These are phyloP conservation scores for Drosophila tropicalis DNA, from an alignment of 1,140 invertebrate genomes.

Conservation along the genomic window DNA sequence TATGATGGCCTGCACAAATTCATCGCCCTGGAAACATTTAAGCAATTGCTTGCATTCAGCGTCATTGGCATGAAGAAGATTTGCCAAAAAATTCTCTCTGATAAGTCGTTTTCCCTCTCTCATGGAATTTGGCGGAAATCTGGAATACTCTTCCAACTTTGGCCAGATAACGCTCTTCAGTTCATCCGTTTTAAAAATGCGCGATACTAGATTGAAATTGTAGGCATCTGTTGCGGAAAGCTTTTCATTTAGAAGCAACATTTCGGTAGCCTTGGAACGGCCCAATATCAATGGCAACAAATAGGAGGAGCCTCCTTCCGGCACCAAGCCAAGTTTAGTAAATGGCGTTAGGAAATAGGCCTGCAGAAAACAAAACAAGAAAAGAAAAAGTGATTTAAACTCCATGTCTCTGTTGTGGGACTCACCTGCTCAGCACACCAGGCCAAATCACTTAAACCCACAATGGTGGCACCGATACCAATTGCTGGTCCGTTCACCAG, in stretches of 20 bases:
- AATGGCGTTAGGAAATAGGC: conserved; percentile 96
- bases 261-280: conserved; percentile 89
- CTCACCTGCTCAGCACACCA: conserved; percentile 90
- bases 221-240: conserved; percentile 91
- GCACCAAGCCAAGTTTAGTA: conserved; percentile 89
- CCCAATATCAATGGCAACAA: conserved; percentile 94
- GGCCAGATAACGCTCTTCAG: conserved; percentile 66
- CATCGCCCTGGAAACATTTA: conserved; percentile 41
- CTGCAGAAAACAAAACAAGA: conserved; percentile 79
- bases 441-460: conserved; percentile 94
- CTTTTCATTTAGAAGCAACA: conserved; percentile 92
- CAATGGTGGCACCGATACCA: conserved; percentile 93
- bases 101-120: conserved; percentile 60
- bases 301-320: conserved; percentile 94
- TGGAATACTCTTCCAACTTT: conserved; percentile 55
- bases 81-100: conserved; percentile 37
- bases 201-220: conserved; percentile 86
- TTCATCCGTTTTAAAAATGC: conserved; percentile 55
- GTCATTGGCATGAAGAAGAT: conserved; percentile 47
- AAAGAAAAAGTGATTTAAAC: neutral
- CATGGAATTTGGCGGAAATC: conserved; percentile 60
- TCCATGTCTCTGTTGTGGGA: neutral
- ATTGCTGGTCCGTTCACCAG: conserved; percentile 97
- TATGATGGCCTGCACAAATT: conserved; percentile 65
- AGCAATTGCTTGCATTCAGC: conserved; percentile 53